Evolutionary conservation across 2,888 invertebrate species (phyloP), one percentile per base, ranked within the genome.

Genomic region (Pheosia tremula): DNA sequence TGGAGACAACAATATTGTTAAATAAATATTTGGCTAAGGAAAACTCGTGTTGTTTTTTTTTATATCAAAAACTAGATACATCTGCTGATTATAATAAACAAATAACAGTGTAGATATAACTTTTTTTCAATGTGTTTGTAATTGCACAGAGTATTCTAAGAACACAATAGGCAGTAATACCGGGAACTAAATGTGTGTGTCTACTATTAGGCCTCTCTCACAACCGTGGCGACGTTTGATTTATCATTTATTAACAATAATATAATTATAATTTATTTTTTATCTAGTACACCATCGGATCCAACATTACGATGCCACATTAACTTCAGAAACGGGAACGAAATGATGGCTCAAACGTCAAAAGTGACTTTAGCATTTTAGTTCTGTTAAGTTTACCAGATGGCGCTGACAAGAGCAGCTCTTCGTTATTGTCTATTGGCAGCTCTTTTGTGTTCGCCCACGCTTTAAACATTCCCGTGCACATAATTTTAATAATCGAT

Each of bases 201-300:
- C 89, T 90, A 91, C 84, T 67, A 72, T 87, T 92, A 93, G 93
- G 93, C 93, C 91, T 89, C 90, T 86, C 86, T 93, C 93, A 93
- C 93, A 93, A 93, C 93, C 93, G 84, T 88, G 81, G 87, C 90
- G 78, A 45, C 24, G 45, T 45, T 82, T 74, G 71, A 66, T 65
- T 72, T 68, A 75, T 70, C 41, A 41, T 69, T 69, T 67, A 24
- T 24, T 24, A 24, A 64, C 74, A 64, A 73, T 77, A 69, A 74
- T 75, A 73, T 66, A 72, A 69, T 73, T 71, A 75, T 66, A 64
- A 68, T 68, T 75, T 68, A 76, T 71, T 76, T 68, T 69, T 76
- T 69, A 75, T 68, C 11, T 69, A 67, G 68, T 78, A 75, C 77
- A 71, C 67, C 41, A 71, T 71, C 72, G 68, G 70, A 71, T 73